Base-by-base conservation (phyloP, 2,888 invertebrate genomes). In the Elaeidobius kamerunicus region DNA sequence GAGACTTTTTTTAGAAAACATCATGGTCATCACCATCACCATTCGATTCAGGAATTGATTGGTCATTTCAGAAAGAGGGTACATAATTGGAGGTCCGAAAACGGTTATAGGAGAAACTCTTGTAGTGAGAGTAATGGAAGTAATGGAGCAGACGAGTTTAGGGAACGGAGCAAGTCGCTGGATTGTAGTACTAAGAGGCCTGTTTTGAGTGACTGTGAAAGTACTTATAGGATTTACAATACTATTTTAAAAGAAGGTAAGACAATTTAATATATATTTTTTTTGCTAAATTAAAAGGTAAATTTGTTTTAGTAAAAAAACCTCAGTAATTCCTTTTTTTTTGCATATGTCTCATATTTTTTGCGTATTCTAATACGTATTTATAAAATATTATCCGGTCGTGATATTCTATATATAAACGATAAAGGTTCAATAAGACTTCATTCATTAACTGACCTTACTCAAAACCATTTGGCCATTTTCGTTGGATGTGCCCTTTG, bases 211-310 rank as follows among this genome's bases (percentile, higher is more conserved):
- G 90, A 91, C 67, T 88, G 89, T 67, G 89, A 85, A 44, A 81
- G 88, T 6, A 90, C 89, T 3, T 91, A 91, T 68, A 80, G 83
- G 68, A 89, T 91, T 65, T 91, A 83, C 70, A 88, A 91, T 60
- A 78, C 81, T 60, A 91, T 91, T 66, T 76, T 91, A 15, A 78
- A 76, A 72, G 84, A 86, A 83, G 86, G 86, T 86, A 69, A 47
- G 62, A 32, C n/a, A n/a, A n/a, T n/a, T n/a, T n/a, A n/a, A n/a
- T n/a, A n/a, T n/a, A n/a, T n/a, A n/a, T n/a, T n/a, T n/a, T n/a
- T n/a, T n/a, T n/a, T n/a, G n/a, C n/a, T n/a, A n/a, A n/a, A n/a
- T n/a, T n/a, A n/a, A n/a, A n/a, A n/a, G n/a, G n/a, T n/a, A n/a
- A n/a, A n/a, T n/a, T n/a, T n/a, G n/a, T n/a, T n/a, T n/a, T n/a